Conservation (phyloP, 64 coral and sea anemone genomes). For the Porites lutea region DNA sequence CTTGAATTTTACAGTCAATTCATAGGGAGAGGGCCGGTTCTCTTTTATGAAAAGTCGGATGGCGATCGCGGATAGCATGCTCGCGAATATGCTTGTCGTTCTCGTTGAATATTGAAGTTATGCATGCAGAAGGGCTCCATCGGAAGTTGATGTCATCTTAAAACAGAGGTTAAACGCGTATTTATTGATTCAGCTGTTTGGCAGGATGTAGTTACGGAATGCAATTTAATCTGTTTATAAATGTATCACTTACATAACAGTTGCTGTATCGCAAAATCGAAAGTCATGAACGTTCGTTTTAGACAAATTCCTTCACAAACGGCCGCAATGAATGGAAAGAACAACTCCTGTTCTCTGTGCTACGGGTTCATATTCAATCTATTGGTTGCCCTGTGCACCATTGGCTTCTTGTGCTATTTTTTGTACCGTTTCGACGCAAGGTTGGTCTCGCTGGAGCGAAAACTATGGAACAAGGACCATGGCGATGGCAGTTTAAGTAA, state of each 20-base stretch:
- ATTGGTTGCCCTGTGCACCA: slow-evolving; percentile 32
- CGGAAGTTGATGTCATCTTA: no score
- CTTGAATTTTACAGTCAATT: no score
- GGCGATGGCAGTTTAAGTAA: not conserved
- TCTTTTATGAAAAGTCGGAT: no score
- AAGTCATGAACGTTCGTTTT: no score
- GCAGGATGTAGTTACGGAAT: not conserved
- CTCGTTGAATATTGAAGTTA: no score
- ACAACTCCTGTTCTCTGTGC: not conserved
- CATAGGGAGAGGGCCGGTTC: no score
- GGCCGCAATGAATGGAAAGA: not conserved
- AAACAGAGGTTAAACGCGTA: no score
- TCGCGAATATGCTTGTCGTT: no score
- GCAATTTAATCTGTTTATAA: not conserved
- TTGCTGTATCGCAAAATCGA: not conserved
- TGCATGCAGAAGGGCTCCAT: no score
- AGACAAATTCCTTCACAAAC: no score
- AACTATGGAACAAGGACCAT: not conserved
- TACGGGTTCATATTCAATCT: slow-evolving; percentile 32
- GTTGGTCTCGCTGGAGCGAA: slow-evolving; percentile 7
- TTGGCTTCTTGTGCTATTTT: slow-evolving; percentile 37
- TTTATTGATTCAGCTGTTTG: no score
- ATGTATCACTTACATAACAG: not conserved
- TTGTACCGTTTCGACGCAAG: slow-evolving; percentile 27
- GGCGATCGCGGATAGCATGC: no score